Conservation (phyloP, 2,113 vertebrate genomes). For the Sceloporus undulatus region DNA sequence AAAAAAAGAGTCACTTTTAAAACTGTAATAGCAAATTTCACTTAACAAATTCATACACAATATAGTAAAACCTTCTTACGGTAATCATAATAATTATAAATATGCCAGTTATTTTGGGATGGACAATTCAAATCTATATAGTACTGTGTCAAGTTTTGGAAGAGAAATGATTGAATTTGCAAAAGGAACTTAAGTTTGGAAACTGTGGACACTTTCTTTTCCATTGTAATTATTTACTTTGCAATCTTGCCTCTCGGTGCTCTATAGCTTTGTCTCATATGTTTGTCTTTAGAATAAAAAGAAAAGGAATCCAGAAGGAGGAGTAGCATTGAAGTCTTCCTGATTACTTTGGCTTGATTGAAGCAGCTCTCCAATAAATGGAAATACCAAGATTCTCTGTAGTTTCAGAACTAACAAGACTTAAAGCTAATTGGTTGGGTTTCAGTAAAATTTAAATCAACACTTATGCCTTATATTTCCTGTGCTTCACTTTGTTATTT, state of each 20-base stretch:
- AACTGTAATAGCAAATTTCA: background rate
- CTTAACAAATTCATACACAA: background rate
- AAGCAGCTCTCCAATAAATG: fast-evolving
- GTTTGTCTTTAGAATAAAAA: constrained; percentile 53
- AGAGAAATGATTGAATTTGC: background rate
- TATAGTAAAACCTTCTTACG: background rate
- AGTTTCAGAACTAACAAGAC: background rate
- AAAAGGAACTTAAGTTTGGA: background rate
- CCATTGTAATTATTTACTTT: background rate
- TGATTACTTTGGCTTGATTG: background rate
- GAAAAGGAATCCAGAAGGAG: constrained; percentile 12
- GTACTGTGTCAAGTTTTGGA: background rate
- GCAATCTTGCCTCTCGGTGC: background rate
- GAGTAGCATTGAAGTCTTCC: background rate
- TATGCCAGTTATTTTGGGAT: background rate
- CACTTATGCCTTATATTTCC: background rate
- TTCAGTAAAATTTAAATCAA: background rate
- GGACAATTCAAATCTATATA: background rate
- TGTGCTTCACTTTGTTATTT: constrained; percentile 8
- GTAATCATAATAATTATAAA: background rate
- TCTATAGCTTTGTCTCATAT: constrained; percentile 4
- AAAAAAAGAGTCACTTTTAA: background rate
- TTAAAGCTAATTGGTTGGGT: background rate
- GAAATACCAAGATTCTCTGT: background rate
- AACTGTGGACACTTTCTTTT: background rate